Evolutionary conservation across 2,888 invertebrate genomes (phyloP), one percentile per base, ranked within the genome.

Genomic region (Melanargia galathea): DNA sequence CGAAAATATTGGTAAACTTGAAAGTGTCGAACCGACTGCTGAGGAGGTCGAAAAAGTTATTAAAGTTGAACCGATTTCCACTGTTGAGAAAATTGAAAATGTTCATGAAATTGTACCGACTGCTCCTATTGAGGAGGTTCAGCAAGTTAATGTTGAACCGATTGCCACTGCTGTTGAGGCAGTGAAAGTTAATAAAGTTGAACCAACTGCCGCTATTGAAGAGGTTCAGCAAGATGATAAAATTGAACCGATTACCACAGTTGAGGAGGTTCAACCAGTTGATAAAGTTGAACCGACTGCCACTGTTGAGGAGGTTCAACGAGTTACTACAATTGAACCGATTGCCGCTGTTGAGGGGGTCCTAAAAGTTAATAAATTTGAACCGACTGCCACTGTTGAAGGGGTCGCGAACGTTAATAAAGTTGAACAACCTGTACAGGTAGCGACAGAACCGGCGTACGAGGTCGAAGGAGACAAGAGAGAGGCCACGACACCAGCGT

Each of bases 401-500:
- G 22, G 22, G 11, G 24, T 13, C 6, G 56, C 56, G 1, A 61
- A 60, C 16, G 57, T 35, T 8, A 48, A 64, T 4, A 60, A 63
- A 16, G 38, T 57, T 1, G 72, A 66, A 33, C 35, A 55, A 52
- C 38, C n/a, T 11, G 11, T 54, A 1, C 54, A 59, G 30, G 64
- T 49, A 40, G 57, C 71, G 4, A 66, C 70, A 1, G 62, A 56
- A 6, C 60, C 70, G 0, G 62, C 65, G 3, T 66, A 73, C 16
- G 71, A 68, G 20, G 10, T 10, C 3, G 80, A 76, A 18, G 82
- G 83, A 6, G 84, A 83, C 16, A 76, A 72, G 60, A 84, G 80
- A 68, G 87, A 86, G 62, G 76, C 79, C 22, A 86, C 86, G 26
- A 87, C 90, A 1, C 77, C 83, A 1, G 52, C 70, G 1, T 67